Evolutionary conservation across 2,888 invertebrate species (phyloP), one percentile per base, ranked within the genome.

Genomic region (Mantis religiosa): DNA sequence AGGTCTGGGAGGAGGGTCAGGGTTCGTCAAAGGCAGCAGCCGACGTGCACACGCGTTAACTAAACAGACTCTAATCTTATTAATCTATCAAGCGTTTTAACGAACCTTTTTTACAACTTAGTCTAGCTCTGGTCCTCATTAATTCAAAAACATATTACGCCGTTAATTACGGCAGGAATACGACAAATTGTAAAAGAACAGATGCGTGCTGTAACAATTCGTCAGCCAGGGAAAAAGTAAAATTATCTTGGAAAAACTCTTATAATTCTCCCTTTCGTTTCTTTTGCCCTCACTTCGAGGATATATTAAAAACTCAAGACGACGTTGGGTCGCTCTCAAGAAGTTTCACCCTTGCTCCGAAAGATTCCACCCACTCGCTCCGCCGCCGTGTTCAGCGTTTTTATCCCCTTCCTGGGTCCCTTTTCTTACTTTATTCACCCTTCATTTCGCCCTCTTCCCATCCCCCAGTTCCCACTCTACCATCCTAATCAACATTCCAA

Each of bases 371-470:
- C 92, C 92, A 91, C 89, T 92, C 92, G 91, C 89, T 87, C 90
- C 90, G 89, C 54, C 87, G 85, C 88, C 89, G 90, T 88, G 89
- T 87, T 92, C 86, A 34, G 27, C 41, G 54, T 28, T 25, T 54
- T 27, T 82, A 28, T 28, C 28, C 81, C 82, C 30, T 85, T 54
- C 88, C 12, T 87, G 12, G 82, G 28, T 20, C 82, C 87, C 88
- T 28, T 87, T 92, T 93, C 41, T 54, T 84, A 30, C 84, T 84
- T 84, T 85, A n/a, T 85, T 88, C 88, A 71, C 84, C 92, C 92
- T 92, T 92, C 92, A 91, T 91, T 92, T 91, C 91, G 90, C 91
- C 90, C 87, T 87, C 84, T 87, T 87, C 88, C 91, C 90, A 90
- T 91, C 90, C 90, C 84, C 90, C 84, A 89, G 88, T 85, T 90